Conservation (phyloP, 2,888 invertebrate species). For the Bombylius discolor region DNA sequence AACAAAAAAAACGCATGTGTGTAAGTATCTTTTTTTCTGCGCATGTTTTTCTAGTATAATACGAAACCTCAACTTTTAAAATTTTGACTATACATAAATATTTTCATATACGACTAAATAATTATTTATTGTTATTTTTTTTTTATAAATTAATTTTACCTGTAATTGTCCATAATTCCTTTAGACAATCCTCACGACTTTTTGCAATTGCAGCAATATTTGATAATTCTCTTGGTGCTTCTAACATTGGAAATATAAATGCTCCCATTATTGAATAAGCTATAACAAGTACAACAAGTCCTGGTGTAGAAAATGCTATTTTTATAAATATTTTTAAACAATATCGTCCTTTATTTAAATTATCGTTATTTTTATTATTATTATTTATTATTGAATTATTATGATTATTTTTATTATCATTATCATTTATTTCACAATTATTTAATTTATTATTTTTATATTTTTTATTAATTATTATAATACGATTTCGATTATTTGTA, state of each 20-base stretch:
- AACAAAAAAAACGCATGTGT: too few relatives aligned
- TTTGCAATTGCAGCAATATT: slow-evolving; percentile 49
- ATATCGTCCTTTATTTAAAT: slow-evolving; percentile 2
- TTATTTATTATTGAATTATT: background rate
- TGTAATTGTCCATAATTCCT: slow-evolving; percentile 68
- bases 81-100: background rate
- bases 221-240: slow-evolving; percentile 53
- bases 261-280: slow-evolving; percentile 63
- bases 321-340: slow-evolving; percentile 27
- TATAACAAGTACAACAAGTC: slow-evolving; percentile 58
- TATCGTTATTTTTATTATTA: background rate
- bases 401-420: background rate
- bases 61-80: too few relatives aligned
- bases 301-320: slow-evolving; percentile 37
- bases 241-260: slow-evolving; percentile 59
- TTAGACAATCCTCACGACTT: slow-evolving; percentile 53
- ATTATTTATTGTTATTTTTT: background rate
- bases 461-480: background rate
- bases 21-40: too few relatives aligned
- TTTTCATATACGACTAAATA: background rate
- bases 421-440: background rate
- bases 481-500: background rate
- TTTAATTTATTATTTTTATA: background rate
- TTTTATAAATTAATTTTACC: slow-evolving; percentile 39
- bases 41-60: too few relatives aligned